These are phyloP conservation scores for Macrosoma leucophasiata DNA, from an alignment of 2,888 invertebrate species.

Conservation along the genomic window DNA sequence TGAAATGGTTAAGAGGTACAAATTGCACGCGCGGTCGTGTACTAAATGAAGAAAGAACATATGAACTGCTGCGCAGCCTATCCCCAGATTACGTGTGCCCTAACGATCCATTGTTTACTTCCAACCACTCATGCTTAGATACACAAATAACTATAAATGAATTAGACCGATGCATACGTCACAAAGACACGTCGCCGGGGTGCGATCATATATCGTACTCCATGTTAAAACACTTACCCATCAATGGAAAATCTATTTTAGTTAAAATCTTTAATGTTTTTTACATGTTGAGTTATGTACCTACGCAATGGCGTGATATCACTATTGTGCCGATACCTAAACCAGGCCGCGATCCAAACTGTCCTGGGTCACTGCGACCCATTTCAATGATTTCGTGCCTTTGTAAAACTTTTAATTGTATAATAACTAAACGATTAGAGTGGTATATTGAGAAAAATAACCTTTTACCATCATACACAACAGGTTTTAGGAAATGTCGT, in stretches of 20 bases:
- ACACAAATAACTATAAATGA: too few relatives aligned
- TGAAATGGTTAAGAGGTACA: too few relatives aligned
- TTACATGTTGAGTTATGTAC: not conserved
- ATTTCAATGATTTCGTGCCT: not conserved
- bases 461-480: not conserved
- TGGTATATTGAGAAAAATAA: slow-evolving; percentile 1
- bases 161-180: too few relatives aligned
- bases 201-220: not conserved
- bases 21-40: too few relatives aligned
- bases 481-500: slow-evolving; percentile 2
- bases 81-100: slow-evolving; percentile 9
- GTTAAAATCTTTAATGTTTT: slow-evolving; percentile 1
- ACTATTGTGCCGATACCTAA: slow-evolving; percentile 2
- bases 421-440: slow-evolving; percentile 1
- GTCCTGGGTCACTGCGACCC: too few relatives aligned
- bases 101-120: slow-evolving; percentile 1
- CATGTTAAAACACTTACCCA: too few relatives aligned
- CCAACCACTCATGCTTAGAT: not conserved
- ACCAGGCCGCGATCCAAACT: not conserved
- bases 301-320: slow-evolving; percentile 4
- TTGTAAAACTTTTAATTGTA: not conserved
- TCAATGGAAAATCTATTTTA: too few relatives aligned
- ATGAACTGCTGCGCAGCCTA: slow-evolving; percentile 6
- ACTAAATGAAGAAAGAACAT: slow-evolving; percentile 1
- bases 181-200: not conserved